phyloP scores from a whole-genome alignment of 53 echinoderm and acorn worm species.

The Paracentrotus lividus region DNA sequence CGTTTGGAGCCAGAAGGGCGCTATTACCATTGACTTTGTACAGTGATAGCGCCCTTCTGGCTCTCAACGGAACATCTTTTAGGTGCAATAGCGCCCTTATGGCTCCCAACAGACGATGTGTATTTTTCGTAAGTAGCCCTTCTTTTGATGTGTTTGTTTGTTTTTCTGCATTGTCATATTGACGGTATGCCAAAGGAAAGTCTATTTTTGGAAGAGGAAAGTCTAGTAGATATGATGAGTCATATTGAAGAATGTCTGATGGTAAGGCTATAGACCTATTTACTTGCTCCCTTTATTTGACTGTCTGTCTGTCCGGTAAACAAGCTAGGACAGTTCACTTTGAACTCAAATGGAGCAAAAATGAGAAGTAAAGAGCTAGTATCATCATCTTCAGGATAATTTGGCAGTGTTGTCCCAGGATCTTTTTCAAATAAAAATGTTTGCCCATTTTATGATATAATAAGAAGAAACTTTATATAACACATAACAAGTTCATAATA shows the following conservation, averaged over 20 bases:
- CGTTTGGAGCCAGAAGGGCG: too few relatives aligned
- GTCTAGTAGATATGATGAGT: conserved; percentile 40
- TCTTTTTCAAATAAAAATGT: background rate
- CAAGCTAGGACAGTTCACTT: background rate
- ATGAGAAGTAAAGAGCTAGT: background rate
- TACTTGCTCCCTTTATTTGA: conserved; percentile 2
- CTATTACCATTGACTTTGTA: too few relatives aligned
- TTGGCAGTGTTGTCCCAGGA: background rate
- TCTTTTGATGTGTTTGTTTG: background rate
- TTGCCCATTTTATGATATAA: too few relatives aligned
- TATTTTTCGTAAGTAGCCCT: background rate
- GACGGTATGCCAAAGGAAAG: conserved; percentile 48
- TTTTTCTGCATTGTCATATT: background rate
- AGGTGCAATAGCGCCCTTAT: too few relatives aligned
- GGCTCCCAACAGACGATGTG: too few relatives aligned
- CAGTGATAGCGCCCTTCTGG: too few relatives aligned
- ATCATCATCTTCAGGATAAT: background rate
- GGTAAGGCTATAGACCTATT: conserved; percentile 11
- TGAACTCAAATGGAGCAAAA: background rate
- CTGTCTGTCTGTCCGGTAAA: conserved; percentile 1
- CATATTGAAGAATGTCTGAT: conserved; percentile 34
- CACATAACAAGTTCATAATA: too few relatives aligned
- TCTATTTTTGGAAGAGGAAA: conserved; percentile 57
- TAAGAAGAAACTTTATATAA: too few relatives aligned
- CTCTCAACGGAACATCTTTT: too few relatives aligned